Evolutionary conservation across 2,113 vertebrate genomes (phyloP), one percentile per base, ranked within the genome.

Genomic region (Orycteropus afer): DNA sequence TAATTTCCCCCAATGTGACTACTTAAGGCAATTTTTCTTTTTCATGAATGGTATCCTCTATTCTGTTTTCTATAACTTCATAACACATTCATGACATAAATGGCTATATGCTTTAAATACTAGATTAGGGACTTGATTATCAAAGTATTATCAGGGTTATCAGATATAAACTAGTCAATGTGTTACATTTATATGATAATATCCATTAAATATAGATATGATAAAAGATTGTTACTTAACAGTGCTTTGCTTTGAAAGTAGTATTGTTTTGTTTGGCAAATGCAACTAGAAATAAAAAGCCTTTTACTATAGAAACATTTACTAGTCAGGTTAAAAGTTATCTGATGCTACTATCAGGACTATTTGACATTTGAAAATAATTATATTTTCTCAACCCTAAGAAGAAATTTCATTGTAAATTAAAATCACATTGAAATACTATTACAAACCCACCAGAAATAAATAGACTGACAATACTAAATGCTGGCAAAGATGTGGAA

Each of bases 291-390:
- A 92, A 53, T 32, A 88, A 88, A 71, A 32, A 65, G 25, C 10
- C 10, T 86, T 37, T 61, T 69, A 32, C 9, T 86, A 40, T 77
- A 71, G 34, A 90, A 93, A 86, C 71, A 8, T 83, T 40, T 83
- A 5, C 81, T 69, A 29, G 71, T 90, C 32, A 79, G 32, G 55
- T 77, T 53, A 59, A 53, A 93, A 74, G 18, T 14, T 73, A 79
- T 93, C n/a, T 89, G 49, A 88, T 49, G 45, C 4, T 65, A 53
- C 53, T 95, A 63, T 37, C 61, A 88, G 27, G 47, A 42, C 20
- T 84, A 71, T 61, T 77, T 96, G 83, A 87, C 20, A 61, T 78
- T 77, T 91, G 49, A 65, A 86, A 81, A 65, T 74, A 74, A 69
- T 80, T 90, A 61, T 61, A 29, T 82, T 67, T 73, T 61, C 86